Base-by-base conservation (phyloP, 1,140 invertebrate species). In the Magallana angulata region DNA sequence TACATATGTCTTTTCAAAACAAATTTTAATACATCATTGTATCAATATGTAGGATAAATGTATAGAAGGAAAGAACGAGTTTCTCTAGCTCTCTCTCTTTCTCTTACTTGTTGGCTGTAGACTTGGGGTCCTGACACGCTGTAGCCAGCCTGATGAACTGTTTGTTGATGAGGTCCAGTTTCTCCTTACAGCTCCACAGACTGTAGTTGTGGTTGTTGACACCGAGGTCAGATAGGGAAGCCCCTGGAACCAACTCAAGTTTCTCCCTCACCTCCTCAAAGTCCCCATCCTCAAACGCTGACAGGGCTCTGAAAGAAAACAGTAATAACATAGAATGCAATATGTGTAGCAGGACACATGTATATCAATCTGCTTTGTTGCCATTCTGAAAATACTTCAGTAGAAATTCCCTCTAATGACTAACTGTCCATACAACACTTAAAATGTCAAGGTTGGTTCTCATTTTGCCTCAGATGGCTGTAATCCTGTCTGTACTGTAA, bases 241-340 rank as follows among this genome's bases (percentile, higher is more conserved):
- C 86, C 14, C 91, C 91, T 0, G 94, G 93, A 7, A 94, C 91
- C 85, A 94, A 89, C 84, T 93, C 93, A 81, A 94, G 88, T 85
- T 91, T 90, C 57, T 92, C 89, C 9, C 85, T 85, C 0, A 93
- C 91, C 48, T 81, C 90, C 56, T 71, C 82, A 62, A 92, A 86
- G 24, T 93, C 90, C 9, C 89, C 90, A 1, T 80, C 18, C 30
- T 94, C 93, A 93, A 94, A 94, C 3, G 90, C 86, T 9, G 93
- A 87, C 87, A 94, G 86, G 7, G 93, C 92, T 82, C 94, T 94
- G 87, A 9, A 76, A 86, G 16, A 48, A 57, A 81, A 5, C 36
- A 48, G 36, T 48, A 5, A 48, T 48, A 4, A 48, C 36, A 48
- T 48, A 48, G 36, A 48, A 48, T 48, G 36, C 36, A 48, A 48